Conservation (phyloP, 2,888 invertebrate species). For the Sesia apiformis region DNA sequence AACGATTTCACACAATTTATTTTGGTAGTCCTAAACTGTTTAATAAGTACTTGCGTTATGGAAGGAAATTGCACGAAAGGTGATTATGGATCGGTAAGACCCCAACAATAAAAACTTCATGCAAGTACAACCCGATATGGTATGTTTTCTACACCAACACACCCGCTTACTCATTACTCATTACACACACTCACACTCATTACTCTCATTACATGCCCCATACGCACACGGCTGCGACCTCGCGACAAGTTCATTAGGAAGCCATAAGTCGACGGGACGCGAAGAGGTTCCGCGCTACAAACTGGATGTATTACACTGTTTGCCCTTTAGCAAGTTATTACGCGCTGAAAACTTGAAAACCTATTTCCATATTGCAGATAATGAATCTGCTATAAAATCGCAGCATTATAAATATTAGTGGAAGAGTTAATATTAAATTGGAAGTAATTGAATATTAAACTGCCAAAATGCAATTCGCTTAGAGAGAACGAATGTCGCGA, state of each 20-base stretch:
- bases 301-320: conserved; percentile 33
- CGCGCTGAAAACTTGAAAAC: no score
- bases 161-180: no score
- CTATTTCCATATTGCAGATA: no score
- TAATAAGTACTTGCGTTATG: conserved; percentile 28
- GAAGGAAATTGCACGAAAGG: conserved; percentile 58
- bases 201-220: conserved; percentile 7
- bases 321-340: conserved; percentile 23
- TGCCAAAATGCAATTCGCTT: no score
- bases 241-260: conserved; percentile 63
- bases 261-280: conserved; percentile 45
- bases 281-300: conserved; percentile 33
- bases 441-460: no score
- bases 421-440: no score
- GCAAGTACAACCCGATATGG: conserved; percentile 14
- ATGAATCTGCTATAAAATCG: no score
- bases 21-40: no score
- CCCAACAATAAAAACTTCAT: conserved; percentile 41
- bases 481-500: no score
- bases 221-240: conserved; percentile 10
- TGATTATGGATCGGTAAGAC: conserved; percentile 62
- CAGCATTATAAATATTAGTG: no score
- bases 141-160: neutral
- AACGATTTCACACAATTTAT: no score
- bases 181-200: no score